Conservation (phyloP, 2,888 invertebrate species). For the Eurytoma adleriae region DNA sequence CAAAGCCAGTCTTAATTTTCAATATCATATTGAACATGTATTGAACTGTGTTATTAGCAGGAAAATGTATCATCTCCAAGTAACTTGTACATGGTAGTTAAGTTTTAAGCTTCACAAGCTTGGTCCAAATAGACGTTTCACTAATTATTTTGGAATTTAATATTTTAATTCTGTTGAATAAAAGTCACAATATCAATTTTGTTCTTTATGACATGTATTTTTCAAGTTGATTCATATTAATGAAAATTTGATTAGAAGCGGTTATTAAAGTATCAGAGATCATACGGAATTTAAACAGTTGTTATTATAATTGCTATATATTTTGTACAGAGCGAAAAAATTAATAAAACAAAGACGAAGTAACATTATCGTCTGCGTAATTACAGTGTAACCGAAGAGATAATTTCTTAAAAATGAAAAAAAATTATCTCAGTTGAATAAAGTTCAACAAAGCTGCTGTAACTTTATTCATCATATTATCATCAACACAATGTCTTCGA, state of each 20-base stretch:
- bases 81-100: conserved; percentile 20
- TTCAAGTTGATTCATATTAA: background rate
- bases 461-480: conserved; percentile 31
- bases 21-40: conserved; percentile 45
- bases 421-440: conserved; percentile 41
- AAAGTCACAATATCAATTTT: conserved; percentile 17
- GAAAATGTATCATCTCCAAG: conserved; percentile 22
- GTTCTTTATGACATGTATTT: background rate
- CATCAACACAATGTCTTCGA: conserved; percentile 50
- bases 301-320: conserved; percentile 41
- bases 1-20: conserved; percentile 35
- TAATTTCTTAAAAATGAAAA: conserved; percentile 39
- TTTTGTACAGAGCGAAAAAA: conserved; percentile 42
- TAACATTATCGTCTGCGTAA: conserved; percentile 19
- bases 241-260: conserved; percentile 33
- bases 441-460: conserved; percentile 40
- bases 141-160: background rate
- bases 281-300: conserved; percentile 44
- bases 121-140: background rate
- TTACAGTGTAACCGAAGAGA: conserved; percentile 38
- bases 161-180: background rate
- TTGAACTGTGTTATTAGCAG: conserved; percentile 5
- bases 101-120: conserved; percentile 7
- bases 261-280: conserved; percentile 26
- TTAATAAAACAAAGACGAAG: conserved; percentile 49